Evolutionary conservation across 2,888 invertebrate species (phyloP), one percentile per base, ranked within the genome.

Genomic region (Drosophila crucigera): DNA sequence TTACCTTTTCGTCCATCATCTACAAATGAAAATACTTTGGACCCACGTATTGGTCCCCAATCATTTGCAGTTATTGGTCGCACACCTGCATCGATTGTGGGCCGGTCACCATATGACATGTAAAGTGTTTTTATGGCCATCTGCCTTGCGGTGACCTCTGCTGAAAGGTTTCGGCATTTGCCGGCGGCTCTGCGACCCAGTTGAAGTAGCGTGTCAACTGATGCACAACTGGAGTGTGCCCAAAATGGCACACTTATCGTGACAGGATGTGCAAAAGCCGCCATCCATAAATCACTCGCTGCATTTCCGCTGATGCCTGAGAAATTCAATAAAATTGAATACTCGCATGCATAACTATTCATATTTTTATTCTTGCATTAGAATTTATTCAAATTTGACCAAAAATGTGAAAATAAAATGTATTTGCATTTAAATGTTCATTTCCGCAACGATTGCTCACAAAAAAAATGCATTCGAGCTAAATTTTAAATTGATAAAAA

Each of bases 1-100:
- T 71, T 64, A 43, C 73, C 66, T 64, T 60, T 69, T 31, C 47
- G 47, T 25, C 50, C 68, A 66, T 85, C 64, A 56, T 68, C 56
- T 72, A 69, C 84, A 84, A 68, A 71, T 62, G 70, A 81, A 81
- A 81, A 68, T 72, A 83, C 78, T 83, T 78, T 75, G 52, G 63
- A 56, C 41, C 16, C 41, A 47, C 60, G 33, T 35, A 35, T 55
- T 10, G 55, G 14, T 39, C 37, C 1, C 14, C 66, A 69, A 82
- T 84, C 88, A 84, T 60, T 74, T 71, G 82, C 68, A 69, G 70
- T 69, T 69, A 64, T 70, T 52, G 53, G 28, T 5, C 54, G 30
- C 10, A 47, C 11, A 47, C 56, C 62, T 50, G 39, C 60, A 63
- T 25, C 53, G 47, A 58, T 25, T 56, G 19, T n/a, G 14, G 39